Base-by-base conservation (phyloP, 2,888 invertebrate species). In the Cylloceria caligata region DNA sequence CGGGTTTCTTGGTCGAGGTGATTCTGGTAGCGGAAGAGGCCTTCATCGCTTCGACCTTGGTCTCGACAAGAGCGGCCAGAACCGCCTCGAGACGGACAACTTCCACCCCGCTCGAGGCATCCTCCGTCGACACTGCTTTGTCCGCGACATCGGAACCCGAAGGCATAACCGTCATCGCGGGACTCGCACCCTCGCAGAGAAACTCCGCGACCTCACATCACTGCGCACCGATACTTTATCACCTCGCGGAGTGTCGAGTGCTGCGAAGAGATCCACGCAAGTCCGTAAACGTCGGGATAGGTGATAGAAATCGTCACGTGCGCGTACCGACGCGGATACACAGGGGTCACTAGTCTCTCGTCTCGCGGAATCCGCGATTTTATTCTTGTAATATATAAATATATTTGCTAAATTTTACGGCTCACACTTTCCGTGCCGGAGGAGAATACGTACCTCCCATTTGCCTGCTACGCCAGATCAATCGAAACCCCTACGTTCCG, bases 81-180 rank as follows among this genome's bases (percentile, higher is more conserved):
- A 96, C 95, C 67, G 96, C 95, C 92, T 96, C 96, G 90, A 95
- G 93, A 87, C 95, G 94, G 84, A 95, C 94, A 90, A 96, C 95
- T 89, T 94, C 94, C 7, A 93, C 90, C 83, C 92, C 92, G 71
- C 88, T 88, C 74, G 90, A 89, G 67, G 87, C 90, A 86, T 95
- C 95, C 93, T 96, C 96, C 88, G 96, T 96, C 90, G 96, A 96
- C 87, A 96, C 96, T 88, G 96, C 95, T 93, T 95, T 96, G 94
- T 96, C 96, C 91, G 95, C 95, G 93, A 93, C 93, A 88, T 93
- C 92, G 86, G 89, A 88, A 82, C 90, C 90, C 93, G 91, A 88
- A 88, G 91, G 91, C 89, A 91, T 91, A 76, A 91, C 91, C 90
- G 92, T 92, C 92, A 92, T 92, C 65, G 68, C 77, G 55, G 45